Conservation (phyloP, 1,140 invertebrate genomes). For the Euglossa dilemma region DNA sequence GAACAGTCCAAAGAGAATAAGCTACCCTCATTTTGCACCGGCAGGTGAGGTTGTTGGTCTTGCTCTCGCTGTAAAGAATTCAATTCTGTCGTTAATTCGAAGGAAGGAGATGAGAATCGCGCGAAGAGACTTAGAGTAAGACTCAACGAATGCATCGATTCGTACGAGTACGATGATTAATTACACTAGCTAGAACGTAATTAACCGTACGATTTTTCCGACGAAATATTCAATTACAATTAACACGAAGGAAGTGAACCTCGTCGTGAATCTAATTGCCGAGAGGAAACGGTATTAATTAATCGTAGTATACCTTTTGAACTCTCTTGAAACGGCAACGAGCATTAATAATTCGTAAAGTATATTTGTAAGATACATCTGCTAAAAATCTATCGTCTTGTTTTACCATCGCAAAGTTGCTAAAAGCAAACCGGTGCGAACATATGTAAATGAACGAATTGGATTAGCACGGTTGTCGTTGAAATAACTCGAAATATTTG, state of each 20-base stretch:
- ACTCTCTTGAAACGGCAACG: neutral
- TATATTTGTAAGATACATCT: too few species aligned
- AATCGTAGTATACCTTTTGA: neutral
- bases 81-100: neutral
- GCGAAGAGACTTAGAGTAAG: neutral
- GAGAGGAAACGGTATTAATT: neutral
- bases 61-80: slow-evolving; percentile 53
- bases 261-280: neutral
- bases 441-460: neutral
- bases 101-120: neutral
- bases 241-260: neutral
- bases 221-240: neutral
- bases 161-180: neutral
- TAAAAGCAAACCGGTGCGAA: neutral
- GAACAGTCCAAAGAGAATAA: slow-evolving; percentile 58
- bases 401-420: neutral
- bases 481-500: neutral
- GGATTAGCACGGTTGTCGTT: neutral
- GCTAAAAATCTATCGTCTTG: too few species aligned
- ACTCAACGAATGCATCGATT: neutral
- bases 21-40: slow-evolving; percentile 72
- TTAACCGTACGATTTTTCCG: neutral
- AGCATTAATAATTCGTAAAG: too few species aligned
- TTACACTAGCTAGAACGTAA: neutral
- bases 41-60: slow-evolving; percentile 20